A percentile compares a stretch with the other conserved stretches of the same genome.
Evolutionary conservation across 2,113 vertebrate genomes (phyloP).

Genomic region (Pandion haliaetus): DNA sequence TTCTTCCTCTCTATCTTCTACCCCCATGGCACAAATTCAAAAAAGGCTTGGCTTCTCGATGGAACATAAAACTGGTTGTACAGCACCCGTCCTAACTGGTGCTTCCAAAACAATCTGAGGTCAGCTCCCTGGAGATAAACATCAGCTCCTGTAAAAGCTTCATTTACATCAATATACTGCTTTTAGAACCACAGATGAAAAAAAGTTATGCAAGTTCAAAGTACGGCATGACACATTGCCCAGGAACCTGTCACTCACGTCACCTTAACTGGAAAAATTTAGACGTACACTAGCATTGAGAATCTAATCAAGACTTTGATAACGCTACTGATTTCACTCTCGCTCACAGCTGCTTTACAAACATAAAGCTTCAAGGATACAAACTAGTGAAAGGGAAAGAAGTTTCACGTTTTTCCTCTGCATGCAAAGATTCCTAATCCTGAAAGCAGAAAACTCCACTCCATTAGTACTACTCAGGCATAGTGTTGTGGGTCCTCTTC

Average conservation of each 20-base stretch:
- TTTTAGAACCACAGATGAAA: not conserved
- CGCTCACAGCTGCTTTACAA: not conserved
- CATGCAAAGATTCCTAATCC: not conserved
- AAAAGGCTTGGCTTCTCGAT: not conserved
- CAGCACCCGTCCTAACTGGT: not conserved
- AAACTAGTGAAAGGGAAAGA: not conserved
- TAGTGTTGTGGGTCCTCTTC: not conserved
- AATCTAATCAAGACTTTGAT: not conserved
- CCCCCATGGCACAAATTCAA: not conserved
- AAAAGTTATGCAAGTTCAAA: not conserved
- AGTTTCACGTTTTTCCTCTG: not conserved
- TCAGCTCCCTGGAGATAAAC: not conserved
- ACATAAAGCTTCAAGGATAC: not conserved
- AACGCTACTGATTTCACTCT: not conserved
- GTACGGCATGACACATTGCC: not conserved
- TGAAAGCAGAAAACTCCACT: not conserved
- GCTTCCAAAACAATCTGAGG: not conserved
- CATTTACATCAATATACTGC: not conserved
- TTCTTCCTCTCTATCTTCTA: not conserved
- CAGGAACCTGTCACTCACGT: not conserved
- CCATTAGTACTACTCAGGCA: not conserved
- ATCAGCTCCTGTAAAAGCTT: not conserved
- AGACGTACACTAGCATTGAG: not conserved
- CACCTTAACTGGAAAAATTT: not conserved
- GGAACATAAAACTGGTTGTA: not conserved